Evolutionary conservation across 2,113 vertebrate genomes (phyloP), one percentile per base, ranked within the genome.

Genomic region (Carassius carassius): DNA sequence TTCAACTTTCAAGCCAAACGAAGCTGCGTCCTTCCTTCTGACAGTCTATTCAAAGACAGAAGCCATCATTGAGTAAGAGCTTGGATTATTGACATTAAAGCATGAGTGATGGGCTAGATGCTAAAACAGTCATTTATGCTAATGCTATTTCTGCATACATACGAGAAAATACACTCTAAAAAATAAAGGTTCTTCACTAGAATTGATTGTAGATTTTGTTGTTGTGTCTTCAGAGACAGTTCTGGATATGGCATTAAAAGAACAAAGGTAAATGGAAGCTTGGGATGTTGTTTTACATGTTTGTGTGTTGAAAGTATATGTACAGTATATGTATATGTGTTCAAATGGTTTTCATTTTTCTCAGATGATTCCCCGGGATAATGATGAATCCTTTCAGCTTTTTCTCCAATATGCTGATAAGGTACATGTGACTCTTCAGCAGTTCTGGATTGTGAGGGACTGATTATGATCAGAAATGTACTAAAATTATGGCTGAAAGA

Each of bases 11-110:
- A 73, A 23, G 0, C 80, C 88, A 60, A 88, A 93, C 0, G 86
- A 93, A 69, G 87, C 88, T 0, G 86, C 91, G 11, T 92, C 90
- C 16, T 95, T 93, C 84, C 21, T 94, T 83, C 80, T 95, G 77
- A 89, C 85, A 41, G 91, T 94, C 78, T 73, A 90, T 69, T 90
- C 89, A 85, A 94, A 91, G 85, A 21, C 51, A 5, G 81, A 92
- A 73, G 77, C 89, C 12, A 65, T 86, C 1, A 83, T 76, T 60
- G 73, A 91, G 93, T 94, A 90, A 3, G 92, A 35, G 11, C 37
- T 23, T 13, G 19, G 21, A n/a, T 60, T 60, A 60, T 60, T 60
- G n/a, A 60, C 56, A 60, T n/a, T 21, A 58, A 19, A 58, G 56
- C 56, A 58, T 8, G 2, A 58, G 7, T 8, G 5, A 58, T 58